Evolutionary conservation across 2,888 invertebrate species (phyloP).

Genomic region (Hirtodrosophila duncani): DNA sequence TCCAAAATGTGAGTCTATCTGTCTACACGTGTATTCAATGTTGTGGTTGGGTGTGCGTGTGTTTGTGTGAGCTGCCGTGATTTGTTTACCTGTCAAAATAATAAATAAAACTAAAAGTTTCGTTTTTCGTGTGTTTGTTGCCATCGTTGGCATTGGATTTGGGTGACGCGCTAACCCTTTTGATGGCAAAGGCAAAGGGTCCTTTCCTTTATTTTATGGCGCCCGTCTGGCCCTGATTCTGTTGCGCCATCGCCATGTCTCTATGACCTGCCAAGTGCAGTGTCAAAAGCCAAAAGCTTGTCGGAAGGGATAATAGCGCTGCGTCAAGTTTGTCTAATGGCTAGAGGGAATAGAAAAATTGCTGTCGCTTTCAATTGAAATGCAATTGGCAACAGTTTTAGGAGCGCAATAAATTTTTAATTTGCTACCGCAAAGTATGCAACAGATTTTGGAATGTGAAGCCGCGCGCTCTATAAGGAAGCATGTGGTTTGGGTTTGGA

Average conservation of each 20-base stretch:
- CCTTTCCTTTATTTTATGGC: conserved; percentile 37
- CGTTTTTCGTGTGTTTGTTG: conserved; percentile 48
- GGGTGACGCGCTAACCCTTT: conserved; percentile 9
- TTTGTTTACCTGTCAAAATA: conserved; percentile 73
- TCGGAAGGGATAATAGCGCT: conserved; percentile 29
- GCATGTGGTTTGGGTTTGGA: too few relatives aligned
- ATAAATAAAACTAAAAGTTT: conserved; percentile 72
- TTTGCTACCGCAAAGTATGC: too few relatives aligned
- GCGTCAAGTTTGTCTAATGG: background rate
- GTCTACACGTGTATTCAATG: background rate
- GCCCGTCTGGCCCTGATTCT: conserved; percentile 24
- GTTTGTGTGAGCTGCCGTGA: conserved; percentile 48
- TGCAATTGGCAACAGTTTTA: conserved; percentile 26
- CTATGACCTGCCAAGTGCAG: conserved; percentile 46
- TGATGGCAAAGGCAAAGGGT: too few relatives aligned
- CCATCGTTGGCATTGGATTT: conserved; percentile 54
- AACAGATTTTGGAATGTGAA: too few relatives aligned
- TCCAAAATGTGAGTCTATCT: conserved; percentile 49
- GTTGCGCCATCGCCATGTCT: background rate
- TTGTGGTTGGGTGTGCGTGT: conserved; percentile 20
- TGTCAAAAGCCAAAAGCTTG: conserved; percentile 50
- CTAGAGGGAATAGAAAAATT: conserved; percentile 35
- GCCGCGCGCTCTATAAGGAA: too few relatives aligned
- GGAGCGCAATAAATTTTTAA: too few relatives aligned
- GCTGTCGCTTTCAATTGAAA: conserved; percentile 12